Evolutionary conservation across 1,140 invertebrate species (phyloP), one percentile per base, ranked within the genome.

Genomic region (Zaprionus camerounensis): DNA sequence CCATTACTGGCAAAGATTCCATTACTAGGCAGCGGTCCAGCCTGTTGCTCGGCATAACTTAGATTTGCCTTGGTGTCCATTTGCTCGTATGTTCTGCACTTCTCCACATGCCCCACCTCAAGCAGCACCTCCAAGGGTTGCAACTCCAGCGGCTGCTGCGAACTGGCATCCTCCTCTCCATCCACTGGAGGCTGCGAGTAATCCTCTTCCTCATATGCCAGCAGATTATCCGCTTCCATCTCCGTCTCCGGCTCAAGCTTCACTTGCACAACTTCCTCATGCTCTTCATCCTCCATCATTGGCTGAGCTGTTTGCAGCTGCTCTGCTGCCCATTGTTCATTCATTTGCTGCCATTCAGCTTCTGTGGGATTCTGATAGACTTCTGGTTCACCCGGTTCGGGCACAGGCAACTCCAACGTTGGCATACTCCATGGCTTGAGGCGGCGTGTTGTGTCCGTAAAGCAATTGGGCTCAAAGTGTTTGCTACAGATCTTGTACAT

Each of bases 81-180:
- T 24, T 78, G 67, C 36, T 90, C 85, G 28, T 88, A 88, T 11
- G 81, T 88, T 51, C 68, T 59, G 71, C 83, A 81, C 15, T 83
- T 81, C 51, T 90, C 85, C 0, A 90, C 81, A 41, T 85, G 85
- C 0, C 86, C 86, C 17, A 90, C 85, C 56, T 90, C 85, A 0
- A 90, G 76, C 3, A 85, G 67, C 15, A 90, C 85, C 55, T 90
- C 85, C 13, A 90, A 36, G 2, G 71, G 68, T 26, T 65, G 28
- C 76, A 78, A 75, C 49, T 75, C 71, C 9, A 63, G 41, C 3
- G 78, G 68, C 17, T 69, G 55, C 15, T 73, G 64, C 22, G 22
- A 67, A 22, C 20, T 49, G 12, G 44, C 55, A 26, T 70, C 36
- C 20, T 41, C 70, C 9, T 11, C 31, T 11, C 31, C 31, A 34